Evolutionary conservation across 92 coral and sea anemone genomes (phyloP), one percentile per base, ranked within the genome.

Genomic region (Virgularia gustaviana): DNA sequence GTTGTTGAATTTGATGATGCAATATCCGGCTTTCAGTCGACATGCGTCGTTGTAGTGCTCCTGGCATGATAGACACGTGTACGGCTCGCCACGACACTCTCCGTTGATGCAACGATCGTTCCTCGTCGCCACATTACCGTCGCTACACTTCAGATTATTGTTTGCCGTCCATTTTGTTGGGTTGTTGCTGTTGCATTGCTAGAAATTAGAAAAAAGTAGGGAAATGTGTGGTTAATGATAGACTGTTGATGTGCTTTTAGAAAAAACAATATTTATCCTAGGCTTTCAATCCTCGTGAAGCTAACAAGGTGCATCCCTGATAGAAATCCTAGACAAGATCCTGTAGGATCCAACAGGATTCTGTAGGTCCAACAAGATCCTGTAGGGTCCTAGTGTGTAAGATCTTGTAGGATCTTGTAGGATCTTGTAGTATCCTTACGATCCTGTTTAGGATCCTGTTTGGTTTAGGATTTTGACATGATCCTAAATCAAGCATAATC

Each of bases 121-220:
- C 53, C 81, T 87, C 15, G 96, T 90, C 70, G 57, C 83, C 53
- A 76, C 67, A 70, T 77, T 88, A 49, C 71, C 75, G 72, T 90
- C 96, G 39, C 94, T 90, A 78, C 96, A 90, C 28, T 27, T 67
- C 0, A 90, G 83, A 32, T 87, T 87, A 75, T 90, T 83, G 83
- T 90, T 85, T 59, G 59, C 84, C 19, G 94, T 90, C 96, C 96
- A 90, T 43, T 38, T 63, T 55, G 71, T 44, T 4, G 81, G 86
- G 45, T 56, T 66, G 86, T 85, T 87, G 81, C 96, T 90, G 87
- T 90, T 78, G 63, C 96, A 90, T 90, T 90, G 84, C 96, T 90
- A 57, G 13, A 43, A 36, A 16, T 8, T 34, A 20, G 25, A 60
- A 3, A 49, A 16, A 60, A 36, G 36, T 37, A 12, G 0, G 4